phyloP scores from a whole-genome alignment of 2,113 vertebrate genomes.

The Canis aureus region DNA sequence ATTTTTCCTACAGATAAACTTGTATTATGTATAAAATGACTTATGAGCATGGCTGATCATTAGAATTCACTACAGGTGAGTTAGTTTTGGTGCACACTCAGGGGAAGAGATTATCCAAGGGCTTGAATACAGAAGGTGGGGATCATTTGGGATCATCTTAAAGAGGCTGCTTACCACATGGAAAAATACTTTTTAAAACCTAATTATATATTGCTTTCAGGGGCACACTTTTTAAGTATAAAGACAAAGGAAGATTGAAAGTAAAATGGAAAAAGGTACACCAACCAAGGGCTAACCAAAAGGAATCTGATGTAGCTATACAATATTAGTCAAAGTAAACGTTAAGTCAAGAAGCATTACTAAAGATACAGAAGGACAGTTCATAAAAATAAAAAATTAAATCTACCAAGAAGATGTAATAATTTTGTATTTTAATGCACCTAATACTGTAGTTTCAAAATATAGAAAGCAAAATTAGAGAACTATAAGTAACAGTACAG shows the following conservation, averaged over 20 bases:
- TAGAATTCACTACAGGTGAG: neutral
- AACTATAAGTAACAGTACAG: neutral
- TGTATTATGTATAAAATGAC: neutral
- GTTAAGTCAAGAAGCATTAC: neutral
- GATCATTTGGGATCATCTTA: neutral
- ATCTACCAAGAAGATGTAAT: neutral
- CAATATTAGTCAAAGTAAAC: neutral
- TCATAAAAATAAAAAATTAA: neutral
- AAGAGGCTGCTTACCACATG: neutral
- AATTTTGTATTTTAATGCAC: neutral
- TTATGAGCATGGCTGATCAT: neutral
- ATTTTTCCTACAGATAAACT: neutral
- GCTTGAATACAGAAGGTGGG: neutral
- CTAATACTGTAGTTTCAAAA: neutral
- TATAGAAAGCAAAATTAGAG: neutral
- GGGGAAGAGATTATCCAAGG: neutral
- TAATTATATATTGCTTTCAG: neutral
- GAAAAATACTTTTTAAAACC: neutral
- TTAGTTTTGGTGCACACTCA: neutral
- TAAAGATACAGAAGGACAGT: neutral
- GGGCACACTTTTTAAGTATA: neutral
- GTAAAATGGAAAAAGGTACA: neutral
- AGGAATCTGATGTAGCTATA: neutral
- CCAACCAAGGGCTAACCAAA: neutral
- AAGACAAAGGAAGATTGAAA: neutral